Evolutionary conservation across 2,888 invertebrate species (phyloP).

Genomic region (Prosopocoilus inquinatus): DNA sequence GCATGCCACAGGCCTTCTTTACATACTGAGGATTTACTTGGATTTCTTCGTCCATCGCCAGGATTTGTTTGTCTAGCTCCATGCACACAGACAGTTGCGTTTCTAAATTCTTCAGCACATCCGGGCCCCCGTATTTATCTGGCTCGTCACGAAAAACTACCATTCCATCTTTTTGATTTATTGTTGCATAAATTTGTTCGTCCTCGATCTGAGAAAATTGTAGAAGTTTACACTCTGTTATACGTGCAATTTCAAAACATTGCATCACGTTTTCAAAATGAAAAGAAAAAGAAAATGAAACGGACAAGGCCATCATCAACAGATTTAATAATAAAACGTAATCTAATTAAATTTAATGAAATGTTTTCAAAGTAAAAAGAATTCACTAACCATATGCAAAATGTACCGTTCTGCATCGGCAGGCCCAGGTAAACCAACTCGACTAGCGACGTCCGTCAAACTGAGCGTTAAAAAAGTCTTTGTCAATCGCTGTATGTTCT

Average conservation of each 20-base stretch:
- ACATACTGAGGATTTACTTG: constrained; percentile 79
- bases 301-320: too few relatives aligned
- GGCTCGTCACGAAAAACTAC: constrained; percentile 95
- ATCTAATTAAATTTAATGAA: not conserved
- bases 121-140: constrained; percentile 89
- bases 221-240: not conserved
- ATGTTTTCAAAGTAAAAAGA: not conserved
- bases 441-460: constrained; percentile 82
- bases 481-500: constrained; percentile 94
- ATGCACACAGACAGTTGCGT: constrained; percentile 83
- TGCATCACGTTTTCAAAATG: not conserved
- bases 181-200: constrained; percentile 93
- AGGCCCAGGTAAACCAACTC: constrained; percentile 82
- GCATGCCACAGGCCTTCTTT: constrained; percentile 49
- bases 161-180: constrained; percentile 98
- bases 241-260: not conserved
- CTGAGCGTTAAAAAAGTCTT: constrained; percentile 92
- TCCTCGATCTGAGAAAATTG: constrained; percentile 77
- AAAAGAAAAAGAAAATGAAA: too few relatives aligned
- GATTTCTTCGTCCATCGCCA: constrained; percentile 93
- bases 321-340: too few relatives aligned
- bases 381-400: constrained; percentile 79
- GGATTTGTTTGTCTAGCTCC: constrained; percentile 83
- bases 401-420: constrained; percentile 91
- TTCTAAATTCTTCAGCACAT: constrained; percentile 83